Evolutionary conservation across 2,888 invertebrate genomes (phyloP).

Genomic region (Orchestes rusci): DNA sequence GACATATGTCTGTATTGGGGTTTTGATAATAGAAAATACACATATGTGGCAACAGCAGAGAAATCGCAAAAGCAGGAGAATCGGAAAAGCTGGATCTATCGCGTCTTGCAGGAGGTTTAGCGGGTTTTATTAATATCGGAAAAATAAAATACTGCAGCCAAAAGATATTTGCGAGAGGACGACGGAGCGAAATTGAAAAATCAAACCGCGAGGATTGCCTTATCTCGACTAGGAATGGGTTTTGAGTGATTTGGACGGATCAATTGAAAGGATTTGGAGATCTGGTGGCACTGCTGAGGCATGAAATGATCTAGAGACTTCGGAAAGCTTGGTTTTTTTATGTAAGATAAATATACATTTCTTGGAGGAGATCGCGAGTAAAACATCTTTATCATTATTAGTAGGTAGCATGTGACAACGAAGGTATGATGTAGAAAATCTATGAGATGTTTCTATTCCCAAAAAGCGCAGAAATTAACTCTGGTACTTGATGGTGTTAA

Average conservation of each 20-base stretch:
- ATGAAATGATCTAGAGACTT: no score
- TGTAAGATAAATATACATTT: no score
- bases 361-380: no score
- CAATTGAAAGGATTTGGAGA: no score
- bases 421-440: no score
- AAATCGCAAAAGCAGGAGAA: constrained; percentile 11
- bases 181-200: constrained; percentile 23
- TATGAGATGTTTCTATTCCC: no score
- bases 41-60: constrained; percentile 26
- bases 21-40: constrained; percentile 44
- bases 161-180: constrained; percentile 15
- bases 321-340: no score
- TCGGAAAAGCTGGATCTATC: constrained; percentile 20
- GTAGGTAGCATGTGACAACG: no score
- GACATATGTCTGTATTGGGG: constrained; percentile 1
- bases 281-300: no score
- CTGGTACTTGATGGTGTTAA: no score
- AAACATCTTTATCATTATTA: no score
- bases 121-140: constrained; percentile 25
- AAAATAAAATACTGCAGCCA: constrained; percentile 23
- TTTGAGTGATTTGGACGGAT: constrained; percentile 11
- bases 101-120: constrained; percentile 20
- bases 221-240: constrained; percentile 16
- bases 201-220: constrained; percentile 21
- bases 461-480: no score